phyloP scores from a whole-genome alignment of 2,797 vertebrate species.

The Gymnopithys bicolor region DNA sequence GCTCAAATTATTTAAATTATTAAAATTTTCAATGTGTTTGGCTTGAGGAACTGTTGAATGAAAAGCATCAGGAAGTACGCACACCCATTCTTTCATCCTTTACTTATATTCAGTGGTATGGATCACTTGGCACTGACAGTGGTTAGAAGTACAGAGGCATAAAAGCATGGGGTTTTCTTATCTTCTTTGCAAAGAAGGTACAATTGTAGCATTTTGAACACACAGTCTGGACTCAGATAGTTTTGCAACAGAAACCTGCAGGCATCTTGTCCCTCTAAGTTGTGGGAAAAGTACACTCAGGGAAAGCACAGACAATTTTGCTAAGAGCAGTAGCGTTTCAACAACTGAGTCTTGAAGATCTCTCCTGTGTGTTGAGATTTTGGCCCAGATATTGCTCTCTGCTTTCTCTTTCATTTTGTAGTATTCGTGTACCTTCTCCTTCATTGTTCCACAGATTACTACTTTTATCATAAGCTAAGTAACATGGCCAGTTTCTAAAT shows the following conservation, averaged over 20 bases:
- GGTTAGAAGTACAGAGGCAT: neutral
- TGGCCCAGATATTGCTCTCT: neutral
- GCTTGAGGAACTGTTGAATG: neutral
- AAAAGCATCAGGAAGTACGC: neutral
- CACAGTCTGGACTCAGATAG: neutral
- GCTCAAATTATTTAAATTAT: conserved; percentile 20
- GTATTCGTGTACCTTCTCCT: neutral
- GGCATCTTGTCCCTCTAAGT: neutral
- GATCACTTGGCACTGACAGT: neutral
- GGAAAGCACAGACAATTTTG: neutral
- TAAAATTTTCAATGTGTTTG: neutral
- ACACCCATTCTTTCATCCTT: neutral
- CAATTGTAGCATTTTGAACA: neutral
- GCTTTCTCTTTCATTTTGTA: neutral
- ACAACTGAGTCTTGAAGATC: neutral
- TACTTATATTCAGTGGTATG: neutral
- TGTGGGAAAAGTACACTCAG: neutral
- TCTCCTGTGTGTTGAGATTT: neutral
- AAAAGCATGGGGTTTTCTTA: neutral
- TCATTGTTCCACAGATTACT: neutral
- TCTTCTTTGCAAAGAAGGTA: neutral
- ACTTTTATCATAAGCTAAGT: neutral
- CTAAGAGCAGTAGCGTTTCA: neutral
- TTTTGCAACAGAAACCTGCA: neutral
- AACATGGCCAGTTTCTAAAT: neutral